Conservation (phyloP, 2,113 vertebrate species). For the Formicarius rufipectus region DNA sequence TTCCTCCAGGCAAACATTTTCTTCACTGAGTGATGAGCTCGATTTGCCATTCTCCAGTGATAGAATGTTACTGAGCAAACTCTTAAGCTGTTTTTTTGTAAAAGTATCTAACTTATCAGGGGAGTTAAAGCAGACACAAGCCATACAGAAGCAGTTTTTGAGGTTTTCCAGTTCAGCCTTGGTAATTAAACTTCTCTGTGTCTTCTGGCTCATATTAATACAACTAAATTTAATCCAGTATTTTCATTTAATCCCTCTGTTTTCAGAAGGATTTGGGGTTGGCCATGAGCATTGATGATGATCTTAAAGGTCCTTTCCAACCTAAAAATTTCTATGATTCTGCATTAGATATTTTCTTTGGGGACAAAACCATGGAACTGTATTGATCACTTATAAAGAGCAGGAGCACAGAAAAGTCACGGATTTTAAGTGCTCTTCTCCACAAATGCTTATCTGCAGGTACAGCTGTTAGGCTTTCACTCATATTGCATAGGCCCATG, state of each 20-base stretch:
- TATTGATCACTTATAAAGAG: not conserved
- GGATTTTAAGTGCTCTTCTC: not conserved
- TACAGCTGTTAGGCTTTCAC: not conserved
- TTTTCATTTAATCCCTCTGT: constrained; percentile 40
- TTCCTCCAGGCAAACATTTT: not conserved
- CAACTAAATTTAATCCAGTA: not conserved
- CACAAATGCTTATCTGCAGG: not conserved
- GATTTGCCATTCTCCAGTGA: not conserved
- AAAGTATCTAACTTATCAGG: not conserved
- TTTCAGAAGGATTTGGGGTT: constrained; percentile 24
- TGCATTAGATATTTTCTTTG: not conserved
- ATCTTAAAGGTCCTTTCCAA: not conserved
- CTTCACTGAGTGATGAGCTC: not conserved
- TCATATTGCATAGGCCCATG: not conserved
- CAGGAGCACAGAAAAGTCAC: not conserved
- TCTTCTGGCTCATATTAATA: constrained; percentile 17
- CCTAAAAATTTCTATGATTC: not conserved
- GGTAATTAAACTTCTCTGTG: constrained; percentile 9
- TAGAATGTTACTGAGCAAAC: not conserved
- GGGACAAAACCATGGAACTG: not conserved
- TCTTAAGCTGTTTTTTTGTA: not conserved
- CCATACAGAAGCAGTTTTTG: not conserved
- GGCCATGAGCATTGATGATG: not conserved
- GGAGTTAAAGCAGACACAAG: not conserved
- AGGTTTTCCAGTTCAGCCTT: constrained; percentile 19